These are phyloP conservation scores for Diuraphis noxia DNA, from an alignment of 1,140 invertebrate genomes.

Conservation along the genomic window DNA sequence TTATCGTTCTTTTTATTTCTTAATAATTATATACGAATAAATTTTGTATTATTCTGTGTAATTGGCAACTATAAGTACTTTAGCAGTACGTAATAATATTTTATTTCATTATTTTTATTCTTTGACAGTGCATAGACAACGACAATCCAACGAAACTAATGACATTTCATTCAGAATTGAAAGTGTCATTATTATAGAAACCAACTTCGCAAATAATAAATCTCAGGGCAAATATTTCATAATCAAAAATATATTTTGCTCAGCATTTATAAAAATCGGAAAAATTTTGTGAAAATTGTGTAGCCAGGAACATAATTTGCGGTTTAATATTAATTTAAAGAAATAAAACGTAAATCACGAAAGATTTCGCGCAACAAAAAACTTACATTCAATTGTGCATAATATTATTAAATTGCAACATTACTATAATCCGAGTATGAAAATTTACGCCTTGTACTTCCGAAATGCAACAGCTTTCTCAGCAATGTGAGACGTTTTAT, in stretches of 20 bases:
- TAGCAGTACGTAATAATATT: neutral
- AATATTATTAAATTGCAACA: neutral
- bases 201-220: neutral
- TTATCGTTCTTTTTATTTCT: too few relatives aligned
- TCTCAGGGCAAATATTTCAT: neutral
- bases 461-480: neutral
- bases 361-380: neutral
- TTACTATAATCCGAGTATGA: neutral
- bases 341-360: neutral
- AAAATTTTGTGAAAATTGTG: neutral
- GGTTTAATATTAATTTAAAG: neutral
- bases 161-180: neutral
- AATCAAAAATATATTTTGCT: neutral
- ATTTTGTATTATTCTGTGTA: neutral
- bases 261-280: fast-evolving
- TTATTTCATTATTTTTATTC: neutral
- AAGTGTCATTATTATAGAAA: neutral
- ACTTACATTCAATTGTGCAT: neutral
- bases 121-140: neutral
- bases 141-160: neutral
- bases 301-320: neutral
- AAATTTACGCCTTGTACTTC: neutral
- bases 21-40: neutral
- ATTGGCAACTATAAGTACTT: neutral
- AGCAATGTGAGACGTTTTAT: neutral